Evolutionary conservation across 2,113 vertebrate species (phyloP).

Genomic region (Opisthocomus hoazin): DNA sequence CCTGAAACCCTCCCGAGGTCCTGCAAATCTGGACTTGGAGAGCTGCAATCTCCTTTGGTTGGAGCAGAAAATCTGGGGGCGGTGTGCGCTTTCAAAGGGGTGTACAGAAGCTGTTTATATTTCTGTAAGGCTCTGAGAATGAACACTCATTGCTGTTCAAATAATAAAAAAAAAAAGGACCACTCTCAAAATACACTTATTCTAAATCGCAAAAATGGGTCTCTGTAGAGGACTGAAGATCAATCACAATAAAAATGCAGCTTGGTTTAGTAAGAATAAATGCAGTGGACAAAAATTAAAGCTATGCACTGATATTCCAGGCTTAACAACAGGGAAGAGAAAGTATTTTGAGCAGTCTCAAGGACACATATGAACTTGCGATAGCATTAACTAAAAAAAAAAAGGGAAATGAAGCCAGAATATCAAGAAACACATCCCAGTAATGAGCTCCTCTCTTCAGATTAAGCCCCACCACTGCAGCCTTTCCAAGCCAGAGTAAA

Average conservation of each 20-base stretch:
- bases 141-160: not conserved
- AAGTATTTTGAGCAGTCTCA: not conserved
- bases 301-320: not conserved
- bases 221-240: not conserved
- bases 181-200: not conserved
- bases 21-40: rapidly evolving
- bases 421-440: not conserved
- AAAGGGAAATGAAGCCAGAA: not conserved
- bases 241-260: not conserved
- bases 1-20: rapidly evolving
- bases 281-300: not conserved
- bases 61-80: not conserved
- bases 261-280: not conserved
- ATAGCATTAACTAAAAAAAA: not conserved
- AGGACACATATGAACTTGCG: rapidly evolving
- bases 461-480: not conserved
- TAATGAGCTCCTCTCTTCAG: not conserved
- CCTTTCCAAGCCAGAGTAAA: not conserved
- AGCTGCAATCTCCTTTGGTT: no score
- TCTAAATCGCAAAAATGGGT: not conserved
- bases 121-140: not conserved
- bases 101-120: not conserved
- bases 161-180: not conserved
- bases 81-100: rapidly evolving
- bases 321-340: not conserved